Evolutionary conservation across 2,113 vertebrate genomes (phyloP).

Genomic region (Myrmecophaga tridactyla): DNA sequence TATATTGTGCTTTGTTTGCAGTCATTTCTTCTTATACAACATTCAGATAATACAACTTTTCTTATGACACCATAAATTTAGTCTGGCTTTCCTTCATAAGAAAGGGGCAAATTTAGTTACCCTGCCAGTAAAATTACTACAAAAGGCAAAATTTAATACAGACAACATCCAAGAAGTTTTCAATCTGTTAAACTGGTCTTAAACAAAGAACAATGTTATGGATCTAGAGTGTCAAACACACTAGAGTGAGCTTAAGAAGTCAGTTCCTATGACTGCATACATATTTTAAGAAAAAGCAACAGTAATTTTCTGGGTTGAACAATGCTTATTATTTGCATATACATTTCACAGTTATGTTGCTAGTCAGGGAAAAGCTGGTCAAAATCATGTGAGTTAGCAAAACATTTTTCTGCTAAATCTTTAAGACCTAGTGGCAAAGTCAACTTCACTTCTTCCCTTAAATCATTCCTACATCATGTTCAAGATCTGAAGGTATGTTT

Average conservation of each 20-base stretch:
- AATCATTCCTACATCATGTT: not conserved
- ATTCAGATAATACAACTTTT: not conserved
- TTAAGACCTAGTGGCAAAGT: not conserved
- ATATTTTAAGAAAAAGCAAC: not conserved
- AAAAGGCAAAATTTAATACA: conserved; percentile 12
- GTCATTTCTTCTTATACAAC: not conserved
- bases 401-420: not conserved
- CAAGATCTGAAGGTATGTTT: not conserved
- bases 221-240: not conserved
- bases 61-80: not conserved
- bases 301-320: not conserved
- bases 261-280: not conserved
- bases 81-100: not conserved
- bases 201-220: not conserved
- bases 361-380: not conserved
- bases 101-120: conserved; percentile 19
- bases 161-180: not conserved
- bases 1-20: not conserved
- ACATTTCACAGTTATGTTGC: not conserved
- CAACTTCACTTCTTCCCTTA: not conserved
- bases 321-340: not conserved
- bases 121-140: not conserved
- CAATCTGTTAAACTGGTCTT: not conserved
- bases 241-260: not conserved
- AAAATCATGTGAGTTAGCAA: not conserved